These are phyloP conservation scores for Elmis aenea DNA, from an alignment of 2,888 invertebrate species.

Conservation along the genomic window DNA sequence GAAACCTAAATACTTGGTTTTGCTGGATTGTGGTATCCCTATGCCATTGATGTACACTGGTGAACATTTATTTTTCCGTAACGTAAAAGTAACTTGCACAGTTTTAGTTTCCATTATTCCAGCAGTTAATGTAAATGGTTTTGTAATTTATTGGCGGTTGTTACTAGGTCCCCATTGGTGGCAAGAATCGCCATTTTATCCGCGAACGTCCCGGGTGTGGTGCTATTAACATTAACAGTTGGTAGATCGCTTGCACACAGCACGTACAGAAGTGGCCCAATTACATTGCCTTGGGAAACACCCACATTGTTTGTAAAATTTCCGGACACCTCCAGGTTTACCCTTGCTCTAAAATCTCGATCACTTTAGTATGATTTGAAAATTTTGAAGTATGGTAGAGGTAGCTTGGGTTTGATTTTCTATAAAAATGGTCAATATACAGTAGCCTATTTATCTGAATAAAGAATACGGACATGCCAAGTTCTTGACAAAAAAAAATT, in stretches of 20 bases:
- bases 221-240: background rate
- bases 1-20: too few species aligned
- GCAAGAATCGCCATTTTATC: conserved; percentile 2
- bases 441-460: too few species aligned
- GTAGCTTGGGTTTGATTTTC: background rate
- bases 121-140: conserved; percentile 1
- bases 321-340: conserved; percentile 1
- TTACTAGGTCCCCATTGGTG: background rate
- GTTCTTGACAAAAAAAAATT: too few species aligned
- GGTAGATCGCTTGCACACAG: background rate
- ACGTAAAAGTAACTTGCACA: conserved; percentile 1
- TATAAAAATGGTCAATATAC: too few species aligned
- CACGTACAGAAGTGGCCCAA: background rate
- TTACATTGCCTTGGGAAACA: background rate
- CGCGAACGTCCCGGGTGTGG: conserved; percentile 1
- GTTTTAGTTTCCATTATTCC: background rate
- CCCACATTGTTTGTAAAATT: background rate
- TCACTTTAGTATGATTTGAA: conserved; percentile 1
- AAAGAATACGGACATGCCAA: too few species aligned
- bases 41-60: too few species aligned
- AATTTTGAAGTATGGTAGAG: background rate
- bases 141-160: conserved; percentile 2
- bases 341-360: conserved; percentile 1
- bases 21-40: too few species aligned
- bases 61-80: background rate